These are phyloP conservation scores for Thelaira solivaga DNA, from an alignment of 2,888 invertebrate genomes.

Conservation along the genomic window DNA sequence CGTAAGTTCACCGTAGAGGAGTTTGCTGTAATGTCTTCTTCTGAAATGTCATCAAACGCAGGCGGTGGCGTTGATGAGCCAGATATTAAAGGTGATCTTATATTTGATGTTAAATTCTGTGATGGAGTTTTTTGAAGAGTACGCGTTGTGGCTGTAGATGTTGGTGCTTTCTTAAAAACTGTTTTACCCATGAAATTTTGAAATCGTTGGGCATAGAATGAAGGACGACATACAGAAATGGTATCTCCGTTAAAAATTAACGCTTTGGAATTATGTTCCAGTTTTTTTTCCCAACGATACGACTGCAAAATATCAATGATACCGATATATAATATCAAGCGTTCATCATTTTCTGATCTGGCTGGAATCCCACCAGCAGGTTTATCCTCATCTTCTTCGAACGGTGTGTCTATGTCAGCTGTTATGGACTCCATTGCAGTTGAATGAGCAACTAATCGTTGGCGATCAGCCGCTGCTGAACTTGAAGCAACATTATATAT, in stretches of 20 bases:
- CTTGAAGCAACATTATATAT: constrained; percentile 64
- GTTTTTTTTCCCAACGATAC: constrained; percentile 96
- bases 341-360: constrained; percentile 95
- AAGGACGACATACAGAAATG: constrained; percentile 98
- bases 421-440: constrained; percentile 99
- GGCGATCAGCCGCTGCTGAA: constrained; percentile 79
- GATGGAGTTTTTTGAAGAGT: constrained; percentile 81
- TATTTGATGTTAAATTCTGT: constrained; percentile 62
- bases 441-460: constrained; percentile 95
- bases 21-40: constrained; percentile 72
- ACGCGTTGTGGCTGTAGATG: constrained; percentile 81
- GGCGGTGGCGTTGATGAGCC: constrained; percentile 94
- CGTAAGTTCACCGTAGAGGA: constrained; percentile 60
- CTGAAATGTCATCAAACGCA: constrained; percentile 88
- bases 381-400: constrained; percentile 93
- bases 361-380: constrained; percentile 99
- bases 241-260: constrained; percentile 99
- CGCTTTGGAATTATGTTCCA: constrained; percentile 99
- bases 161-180: constrained; percentile 98
- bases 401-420: constrained; percentile 91
- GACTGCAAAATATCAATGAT: constrained; percentile 99
- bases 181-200: constrained; percentile 97
- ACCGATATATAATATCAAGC: constrained; percentile 95
- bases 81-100: constrained; percentile 77
- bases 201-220: constrained; percentile 98